Conservation (phyloP, 2,888 invertebrate genomes). For the Lepidocyrtinus sp. region DNA sequence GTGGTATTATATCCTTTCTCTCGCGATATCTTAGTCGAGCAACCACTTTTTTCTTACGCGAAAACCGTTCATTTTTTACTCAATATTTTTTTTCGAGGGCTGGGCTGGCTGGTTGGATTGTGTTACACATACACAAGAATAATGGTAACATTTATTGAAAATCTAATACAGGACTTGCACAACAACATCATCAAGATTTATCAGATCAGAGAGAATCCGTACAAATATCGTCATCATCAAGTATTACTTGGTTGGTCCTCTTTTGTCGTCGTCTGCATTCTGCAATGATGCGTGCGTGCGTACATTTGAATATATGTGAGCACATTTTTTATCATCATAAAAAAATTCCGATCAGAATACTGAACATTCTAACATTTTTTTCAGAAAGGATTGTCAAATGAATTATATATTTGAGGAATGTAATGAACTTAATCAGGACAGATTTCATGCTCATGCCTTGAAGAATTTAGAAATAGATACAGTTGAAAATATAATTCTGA, state of each 20-base stretch:
- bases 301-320: no score
- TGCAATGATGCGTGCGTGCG: constrained; percentile 35
- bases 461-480: no score
- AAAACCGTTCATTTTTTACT: constrained; percentile 5
- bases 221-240: not conserved
- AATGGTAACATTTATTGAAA: constrained; percentile 15
- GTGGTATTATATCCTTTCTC: constrained; percentile 29
- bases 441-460: no score
- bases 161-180: constrained; percentile 46
- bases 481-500: no score
- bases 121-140: not conserved
- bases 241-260: not conserved
- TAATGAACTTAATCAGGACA: no score
- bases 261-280: not conserved
- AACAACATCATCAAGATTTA: constrained; percentile 21
- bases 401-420: no score
- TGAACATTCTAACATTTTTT: no score
- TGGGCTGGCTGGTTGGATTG: constrained; percentile 4
- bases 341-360: no score
- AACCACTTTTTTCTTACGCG: constrained; percentile 33
- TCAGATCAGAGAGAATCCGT: constrained; percentile 26
- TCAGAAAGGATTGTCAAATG: no score
- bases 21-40: not conserved
- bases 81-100: constrained; percentile 28
- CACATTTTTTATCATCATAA: no score